Conservation (phyloP, 2,113 vertebrate genomes). For the Misgurnus mizolepis region DNA sequence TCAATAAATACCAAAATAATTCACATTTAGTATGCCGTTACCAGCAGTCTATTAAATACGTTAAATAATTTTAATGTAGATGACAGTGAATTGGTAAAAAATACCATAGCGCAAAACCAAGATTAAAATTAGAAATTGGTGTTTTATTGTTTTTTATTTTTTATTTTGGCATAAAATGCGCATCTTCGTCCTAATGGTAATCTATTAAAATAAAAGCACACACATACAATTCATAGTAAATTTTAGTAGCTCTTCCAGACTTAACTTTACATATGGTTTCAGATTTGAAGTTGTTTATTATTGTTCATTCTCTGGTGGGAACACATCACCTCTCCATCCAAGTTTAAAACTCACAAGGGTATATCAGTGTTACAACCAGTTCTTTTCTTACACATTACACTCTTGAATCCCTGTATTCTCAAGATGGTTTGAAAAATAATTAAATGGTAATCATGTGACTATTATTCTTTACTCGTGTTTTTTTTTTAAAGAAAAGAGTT, state of each 20-base stretch:
- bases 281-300: constrained; percentile 88
- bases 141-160: not conserved
- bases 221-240: constrained; percentile 49
- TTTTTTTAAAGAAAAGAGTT: constrained; percentile 81
- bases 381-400: constrained; percentile 1
- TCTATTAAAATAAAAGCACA: constrained; percentile 67
- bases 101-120: not conserved
- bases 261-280: constrained; percentile 70
- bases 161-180: not conserved
- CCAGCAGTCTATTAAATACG: not conserved
- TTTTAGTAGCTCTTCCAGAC: constrained; percentile 48
- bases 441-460: constrained; percentile 59
- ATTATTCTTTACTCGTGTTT: constrained; percentile 54
- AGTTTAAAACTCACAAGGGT: constrained; percentile 69
- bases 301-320: constrained; percentile 66
- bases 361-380: constrained; percentile 42
- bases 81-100: not conserved
- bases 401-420: constrained; percentile 26
- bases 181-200: not conserved
- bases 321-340: constrained; percentile 74
- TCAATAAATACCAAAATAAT: not conserved
- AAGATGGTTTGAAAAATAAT: constrained; percentile 21
- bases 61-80: not conserved
- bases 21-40: no score
- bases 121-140: no score